Base-by-base conservation (phyloP, 2,797 vertebrate species). In the Betta splendens region DNA sequence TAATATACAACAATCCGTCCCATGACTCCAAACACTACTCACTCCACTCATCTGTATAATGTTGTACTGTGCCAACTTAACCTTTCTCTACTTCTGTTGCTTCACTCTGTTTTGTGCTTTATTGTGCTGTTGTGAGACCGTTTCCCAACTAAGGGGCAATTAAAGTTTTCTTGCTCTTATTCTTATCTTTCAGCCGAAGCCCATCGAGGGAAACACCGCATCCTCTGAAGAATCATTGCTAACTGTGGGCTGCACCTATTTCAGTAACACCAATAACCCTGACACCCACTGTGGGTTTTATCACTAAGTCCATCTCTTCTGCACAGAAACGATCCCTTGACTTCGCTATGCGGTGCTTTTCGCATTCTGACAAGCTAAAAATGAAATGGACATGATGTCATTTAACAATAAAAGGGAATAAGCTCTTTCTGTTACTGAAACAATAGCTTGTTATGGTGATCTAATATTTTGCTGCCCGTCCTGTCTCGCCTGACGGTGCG, bases 301-400 rank as follows among this genome's bases (percentile, higher is more conserved):
- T 61, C 20, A 36, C n/a, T 2, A n/a, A 13, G n/a, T 12, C 45
- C 15, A 35, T 32, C 7, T 42, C 35, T 23, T 58, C 26, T 21
- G 2, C 11, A 6, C 7, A 29, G 11, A 63, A 48, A 63, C 7
- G 2, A 9, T 6, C 16, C 5, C 40, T 7, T 29, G 32, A n/a
- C 17, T 5, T 16, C 40, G 3, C 20, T 36, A 42, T 26, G n/a
- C n/a, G 2, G 17, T 0, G 2, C 22, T 4, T 75, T 59, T 78
- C 21, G 28, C 22, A 70, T 76, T 59, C 26, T 64, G 44, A 67
- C 21, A 69, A 72, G 57, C 38, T 0, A 45, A 77, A 72, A 17
- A 47, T 49, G 63, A 81, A 72, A 28, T 66, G 69, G 76, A 83
- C 81, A 65, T 52, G 32, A 68, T 11, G 12, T 53, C 43, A 11